Evolutionary conservation across 2,797 vertebrate species (phyloP).

Genomic region (Lacerta agilis): DNA sequence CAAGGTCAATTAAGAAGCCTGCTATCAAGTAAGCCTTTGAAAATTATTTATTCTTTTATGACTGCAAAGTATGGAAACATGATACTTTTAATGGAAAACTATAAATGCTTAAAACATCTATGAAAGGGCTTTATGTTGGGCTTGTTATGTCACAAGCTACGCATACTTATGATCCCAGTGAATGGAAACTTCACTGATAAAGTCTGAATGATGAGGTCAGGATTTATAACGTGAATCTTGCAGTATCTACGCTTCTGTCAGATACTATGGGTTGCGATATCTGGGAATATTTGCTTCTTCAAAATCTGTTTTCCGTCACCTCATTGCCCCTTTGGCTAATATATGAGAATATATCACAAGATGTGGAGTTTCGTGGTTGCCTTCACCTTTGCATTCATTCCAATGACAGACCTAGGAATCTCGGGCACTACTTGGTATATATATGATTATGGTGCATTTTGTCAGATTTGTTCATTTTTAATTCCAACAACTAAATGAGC

Average conservation of each 20-base stretch:
- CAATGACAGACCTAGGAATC: neutral
- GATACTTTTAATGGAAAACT: slow-evolving; percentile 74
- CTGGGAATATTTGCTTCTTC: neutral
- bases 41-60: slow-evolving; percentile 78
- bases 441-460: neutral
- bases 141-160: slow-evolving; percentile 65
- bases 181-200: slow-evolving; percentile 56
- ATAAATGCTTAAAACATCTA: slow-evolving; percentile 73
- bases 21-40: slow-evolving; percentile 72
- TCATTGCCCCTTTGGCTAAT: neutral
- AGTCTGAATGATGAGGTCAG: slow-evolving; percentile 49
- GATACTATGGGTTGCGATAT: neutral
- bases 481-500: neutral
- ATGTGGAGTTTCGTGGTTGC: neutral
- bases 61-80: slow-evolving; percentile 72
- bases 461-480: slow-evolving; percentile 16
- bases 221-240: slow-evolving; percentile 47
- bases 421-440: neutral
- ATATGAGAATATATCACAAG: neutral
- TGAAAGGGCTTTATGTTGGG: slow-evolving; percentile 69
- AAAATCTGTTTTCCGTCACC: neutral
- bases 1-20: slow-evolving; percentile 71
- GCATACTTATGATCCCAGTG: slow-evolving; percentile 61
- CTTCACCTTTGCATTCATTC: neutral
- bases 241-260: neutral